A percentile compares a stretch with the other conserved stretches of the same genome.
phyloP scores from a whole-genome alignment of 2,888 invertebrate genomes.

The Pogonocherus hispidulus region DNA sequence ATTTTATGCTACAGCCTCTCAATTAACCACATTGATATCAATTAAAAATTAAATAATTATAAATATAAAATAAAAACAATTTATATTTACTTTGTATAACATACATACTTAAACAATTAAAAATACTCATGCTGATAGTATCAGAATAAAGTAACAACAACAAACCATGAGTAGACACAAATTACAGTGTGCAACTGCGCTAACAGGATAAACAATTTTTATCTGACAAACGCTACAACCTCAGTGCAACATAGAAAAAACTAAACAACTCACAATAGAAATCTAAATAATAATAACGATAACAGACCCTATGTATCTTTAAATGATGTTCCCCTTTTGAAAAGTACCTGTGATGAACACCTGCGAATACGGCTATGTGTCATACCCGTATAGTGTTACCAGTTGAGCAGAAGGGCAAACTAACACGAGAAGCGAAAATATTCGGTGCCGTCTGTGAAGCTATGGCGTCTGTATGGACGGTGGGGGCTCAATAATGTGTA shows the following conservation, averaged over 20 bases:
- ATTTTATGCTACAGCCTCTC: too few species aligned
- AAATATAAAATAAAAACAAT: too few species aligned
- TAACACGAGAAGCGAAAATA: conserved; percentile 35
- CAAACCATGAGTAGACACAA: too few species aligned
- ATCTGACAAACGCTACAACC: neutral
- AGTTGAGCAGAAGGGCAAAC: conserved; percentile 28
- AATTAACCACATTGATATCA: too few species aligned
- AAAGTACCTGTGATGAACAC: conserved; percentile 59
- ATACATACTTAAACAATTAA: too few species aligned
- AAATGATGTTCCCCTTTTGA: conserved; percentile 43
- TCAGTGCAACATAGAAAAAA: neutral
- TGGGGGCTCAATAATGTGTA: neutral
- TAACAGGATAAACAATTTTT: too few species aligned
- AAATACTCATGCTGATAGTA: too few species aligned
- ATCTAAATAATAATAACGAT: conserved; percentile 16
- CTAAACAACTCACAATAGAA: neutral
- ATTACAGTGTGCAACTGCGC: too few species aligned
- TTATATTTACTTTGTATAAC: too few species aligned
- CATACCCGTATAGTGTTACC: conserved; percentile 57
- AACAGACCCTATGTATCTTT: conserved; percentile 15
- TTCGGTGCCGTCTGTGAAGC: neutral
- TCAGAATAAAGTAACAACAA: too few species aligned
- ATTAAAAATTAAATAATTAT: too few species aligned
- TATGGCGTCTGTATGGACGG: neutral
- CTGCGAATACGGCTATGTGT: conserved; percentile 58